Conservation (phyloP, 1,140 invertebrate genomes). For the Steinernema feltiae region DNA sequence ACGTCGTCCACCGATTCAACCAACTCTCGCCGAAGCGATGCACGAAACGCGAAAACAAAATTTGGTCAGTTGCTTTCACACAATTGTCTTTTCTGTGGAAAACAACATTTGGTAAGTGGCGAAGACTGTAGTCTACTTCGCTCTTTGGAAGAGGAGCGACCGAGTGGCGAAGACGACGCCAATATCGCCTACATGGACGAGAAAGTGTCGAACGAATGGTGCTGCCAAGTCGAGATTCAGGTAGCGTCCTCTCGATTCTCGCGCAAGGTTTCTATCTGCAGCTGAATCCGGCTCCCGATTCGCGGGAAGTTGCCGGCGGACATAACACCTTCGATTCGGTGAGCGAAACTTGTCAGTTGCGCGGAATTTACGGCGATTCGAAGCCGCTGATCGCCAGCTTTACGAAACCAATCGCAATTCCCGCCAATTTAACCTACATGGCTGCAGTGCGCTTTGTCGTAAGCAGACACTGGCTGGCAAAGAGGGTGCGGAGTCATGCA, state of each 20-base stretch:
- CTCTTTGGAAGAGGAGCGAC: background rate
- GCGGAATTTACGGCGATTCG: background rate
- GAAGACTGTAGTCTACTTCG: background rate
- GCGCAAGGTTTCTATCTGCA: background rate
- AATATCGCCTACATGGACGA: constrained; percentile 4
- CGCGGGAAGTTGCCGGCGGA: background rate
- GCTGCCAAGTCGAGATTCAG: background rate
- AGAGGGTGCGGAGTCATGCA: background rate
- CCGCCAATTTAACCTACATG: background rate
- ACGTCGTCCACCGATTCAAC: background rate
- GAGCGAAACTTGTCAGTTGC: background rate
- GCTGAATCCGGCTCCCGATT: background rate
- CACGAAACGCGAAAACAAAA: constrained; percentile 1
- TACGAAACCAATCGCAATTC: background rate
- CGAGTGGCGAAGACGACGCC: background rate
- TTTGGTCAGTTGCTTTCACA: background rate
- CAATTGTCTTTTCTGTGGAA: background rate
- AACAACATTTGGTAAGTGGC: background rate
- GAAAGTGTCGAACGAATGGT: constrained; percentile 1
- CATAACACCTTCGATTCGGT: background rate
- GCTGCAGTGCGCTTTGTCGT: background rate
- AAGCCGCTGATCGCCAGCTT: background rate
- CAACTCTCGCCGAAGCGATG: background rate
- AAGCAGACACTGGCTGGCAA: background rate
- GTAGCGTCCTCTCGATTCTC: background rate